Conservation (phyloP, 2,888 invertebrate species). For the Resseliella maxima region DNA sequence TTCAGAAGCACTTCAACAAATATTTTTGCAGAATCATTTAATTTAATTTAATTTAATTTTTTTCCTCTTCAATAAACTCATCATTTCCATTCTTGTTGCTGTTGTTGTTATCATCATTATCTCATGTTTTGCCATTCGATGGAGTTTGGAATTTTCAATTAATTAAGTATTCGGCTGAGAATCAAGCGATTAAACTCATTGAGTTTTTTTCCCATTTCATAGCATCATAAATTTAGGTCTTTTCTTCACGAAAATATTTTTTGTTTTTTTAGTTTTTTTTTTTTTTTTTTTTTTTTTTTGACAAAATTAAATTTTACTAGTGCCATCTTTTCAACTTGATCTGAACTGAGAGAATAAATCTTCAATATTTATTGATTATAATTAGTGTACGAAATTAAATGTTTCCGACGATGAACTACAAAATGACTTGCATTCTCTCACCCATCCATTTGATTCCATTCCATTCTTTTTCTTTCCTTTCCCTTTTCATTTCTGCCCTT, state of each 20-base stretch:
- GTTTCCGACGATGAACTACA: not conserved
- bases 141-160: not conserved
- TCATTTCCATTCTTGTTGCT: no score
- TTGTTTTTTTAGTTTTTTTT: not conserved
- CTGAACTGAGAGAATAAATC: not conserved
- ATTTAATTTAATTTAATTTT: not conserved
- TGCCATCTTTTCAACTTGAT: not conserved
- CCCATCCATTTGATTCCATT: no score
- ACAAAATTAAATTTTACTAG: not conserved
- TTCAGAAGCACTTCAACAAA: not conserved
- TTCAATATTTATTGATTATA: constrained; percentile 41
- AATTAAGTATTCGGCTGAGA: not conserved
- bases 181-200: not conserved
- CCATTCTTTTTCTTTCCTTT: no score
- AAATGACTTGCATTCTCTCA: not conserved
- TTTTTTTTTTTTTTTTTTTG: not conserved
- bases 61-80: constrained; percentile 1
- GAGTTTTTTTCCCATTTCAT: not conserved
- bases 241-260: not conserved
- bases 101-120: constrained; percentile 1
- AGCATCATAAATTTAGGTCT: not conserved
- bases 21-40: not conserved
- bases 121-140: not conserved
- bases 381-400: constrained; percentile 8
- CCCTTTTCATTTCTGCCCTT: no score